Conservation (phyloP, 2,113 vertebrate genomes). For the Corythornis madagascariensis region DNA sequence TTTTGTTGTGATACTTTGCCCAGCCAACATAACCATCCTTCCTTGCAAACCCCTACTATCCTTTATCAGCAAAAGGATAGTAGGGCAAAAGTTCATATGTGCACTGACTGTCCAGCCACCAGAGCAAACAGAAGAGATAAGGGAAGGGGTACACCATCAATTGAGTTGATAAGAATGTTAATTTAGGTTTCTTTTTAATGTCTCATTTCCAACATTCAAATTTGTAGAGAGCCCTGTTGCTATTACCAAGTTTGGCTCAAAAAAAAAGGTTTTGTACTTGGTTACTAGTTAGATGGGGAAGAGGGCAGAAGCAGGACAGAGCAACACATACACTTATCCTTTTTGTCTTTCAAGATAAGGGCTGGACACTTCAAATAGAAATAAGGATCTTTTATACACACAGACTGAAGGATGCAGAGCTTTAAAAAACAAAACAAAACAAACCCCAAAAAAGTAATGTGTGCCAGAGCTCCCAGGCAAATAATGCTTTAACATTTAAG, state of each 20-base stretch:
- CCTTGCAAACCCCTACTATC: not conserved
- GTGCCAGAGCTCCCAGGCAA: not conserved
- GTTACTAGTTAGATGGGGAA: not conserved
- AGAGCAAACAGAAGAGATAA: not conserved
- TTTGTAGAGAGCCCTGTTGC: not conserved
- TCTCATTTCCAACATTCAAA: not conserved
- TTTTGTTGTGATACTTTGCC: not conserved
- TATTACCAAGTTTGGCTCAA: not conserved
- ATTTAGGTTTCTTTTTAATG: not conserved
- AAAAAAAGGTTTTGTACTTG: not conserved
- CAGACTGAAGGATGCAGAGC: not conserved
- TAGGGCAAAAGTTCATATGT: not conserved
- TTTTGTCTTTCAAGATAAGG: not conserved
- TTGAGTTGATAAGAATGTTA: not conserved
- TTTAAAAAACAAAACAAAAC: not conserved
- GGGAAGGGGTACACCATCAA: not conserved
- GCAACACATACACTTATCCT: not conserved
- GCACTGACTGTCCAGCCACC: not conserved
- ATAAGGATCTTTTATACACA: not conserved
- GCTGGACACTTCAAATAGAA: not conserved
- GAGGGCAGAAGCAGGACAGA: not conserved
- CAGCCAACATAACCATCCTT: not conserved
- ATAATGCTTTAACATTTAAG: not conserved
- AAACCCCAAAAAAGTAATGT: not conserved
- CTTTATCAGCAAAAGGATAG: not conserved